A percentile compares a stretch with the other conserved stretches of the same genome.
phyloP scores from a whole-genome alignment of 35 echinoderm and acorn worm genomes.

The Heliocidaris tuberculata region DNA sequence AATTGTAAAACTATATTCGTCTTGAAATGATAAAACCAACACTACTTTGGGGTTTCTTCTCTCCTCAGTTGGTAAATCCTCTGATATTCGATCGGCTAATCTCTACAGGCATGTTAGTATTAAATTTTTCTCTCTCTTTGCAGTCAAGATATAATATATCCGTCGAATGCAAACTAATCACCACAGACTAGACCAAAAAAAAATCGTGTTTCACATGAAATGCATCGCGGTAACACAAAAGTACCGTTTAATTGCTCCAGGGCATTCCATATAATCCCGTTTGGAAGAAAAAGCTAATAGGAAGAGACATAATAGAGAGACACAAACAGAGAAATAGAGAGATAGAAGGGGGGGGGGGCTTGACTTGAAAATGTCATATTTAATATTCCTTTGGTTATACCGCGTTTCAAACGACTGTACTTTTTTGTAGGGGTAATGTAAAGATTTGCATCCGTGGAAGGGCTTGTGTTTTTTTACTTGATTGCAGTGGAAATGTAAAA shows the following conservation, averaged over 20 bases:
- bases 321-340: not conserved
- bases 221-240: not conserved
- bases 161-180: not conserved
- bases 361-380: not conserved
- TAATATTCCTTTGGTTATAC: slow-evolving; percentile 4
- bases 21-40: not conserved
- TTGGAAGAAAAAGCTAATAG: not conserved
- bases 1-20: not conserved
- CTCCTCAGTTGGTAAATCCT: not conserved
- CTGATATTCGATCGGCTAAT: not conserved
- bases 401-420: not conserved
- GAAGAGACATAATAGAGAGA: not conserved
- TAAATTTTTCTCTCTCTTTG: not conserved
- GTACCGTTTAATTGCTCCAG: not conserved
- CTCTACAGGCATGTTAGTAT: not conserved
- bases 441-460: not conserved
- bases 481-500: not conserved
- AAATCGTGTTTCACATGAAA: not conserved
- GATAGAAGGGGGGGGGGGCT: not conserved
- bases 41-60: not conserved
- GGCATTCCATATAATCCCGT: not conserved
- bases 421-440: not conserved
- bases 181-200: not conserved
- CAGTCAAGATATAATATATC: not conserved
- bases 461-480: not conserved